Conservation (phyloP, 2,113 vertebrate genomes). For the Neotoma lepida region DNA sequence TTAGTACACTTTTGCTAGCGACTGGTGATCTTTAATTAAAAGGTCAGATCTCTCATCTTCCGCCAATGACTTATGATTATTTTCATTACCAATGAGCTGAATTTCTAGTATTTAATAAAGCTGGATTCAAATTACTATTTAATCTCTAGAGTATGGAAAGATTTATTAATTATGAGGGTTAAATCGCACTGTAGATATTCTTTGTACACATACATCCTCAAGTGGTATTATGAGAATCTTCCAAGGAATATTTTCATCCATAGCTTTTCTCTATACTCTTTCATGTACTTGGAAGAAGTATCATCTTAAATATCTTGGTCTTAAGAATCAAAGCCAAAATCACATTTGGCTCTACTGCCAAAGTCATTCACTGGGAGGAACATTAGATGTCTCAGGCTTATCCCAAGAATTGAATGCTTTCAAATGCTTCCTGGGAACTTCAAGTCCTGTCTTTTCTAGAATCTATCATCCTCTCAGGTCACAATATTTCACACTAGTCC, state of each 20-base stretch:
- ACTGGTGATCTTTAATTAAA: constrained; percentile 84
- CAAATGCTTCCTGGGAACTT: background rate
- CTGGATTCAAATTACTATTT: constrained; percentile 76
- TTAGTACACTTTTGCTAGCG: constrained; percentile 75
- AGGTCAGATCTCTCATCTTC: constrained; percentile 82
- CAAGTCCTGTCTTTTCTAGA: background rate
- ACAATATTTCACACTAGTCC: background rate
- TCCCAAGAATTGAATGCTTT: background rate
- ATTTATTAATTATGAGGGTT: constrained; percentile 66
- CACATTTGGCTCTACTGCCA: background rate
- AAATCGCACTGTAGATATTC: constrained; percentile 73
- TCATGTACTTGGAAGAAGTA: background rate
- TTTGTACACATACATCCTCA: constrained; percentile 63
- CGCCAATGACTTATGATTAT: constrained; percentile 80
- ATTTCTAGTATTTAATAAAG: constrained; percentile 81
- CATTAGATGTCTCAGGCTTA: background rate
- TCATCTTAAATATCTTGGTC: background rate
- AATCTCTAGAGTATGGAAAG: constrained; percentile 66
- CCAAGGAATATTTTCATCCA: constrained; percentile 33
- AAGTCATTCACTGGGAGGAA: background rate
- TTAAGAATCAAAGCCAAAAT: background rate
- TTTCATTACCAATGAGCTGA: constrained; percentile 79
- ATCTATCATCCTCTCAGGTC: background rate
- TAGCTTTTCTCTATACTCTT: background rate
- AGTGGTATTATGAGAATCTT: constrained; percentile 50